Evolutionary conservation across 1,140 invertebrate genomes (phyloP).

Genomic region (Brachionus rubens): DNA sequence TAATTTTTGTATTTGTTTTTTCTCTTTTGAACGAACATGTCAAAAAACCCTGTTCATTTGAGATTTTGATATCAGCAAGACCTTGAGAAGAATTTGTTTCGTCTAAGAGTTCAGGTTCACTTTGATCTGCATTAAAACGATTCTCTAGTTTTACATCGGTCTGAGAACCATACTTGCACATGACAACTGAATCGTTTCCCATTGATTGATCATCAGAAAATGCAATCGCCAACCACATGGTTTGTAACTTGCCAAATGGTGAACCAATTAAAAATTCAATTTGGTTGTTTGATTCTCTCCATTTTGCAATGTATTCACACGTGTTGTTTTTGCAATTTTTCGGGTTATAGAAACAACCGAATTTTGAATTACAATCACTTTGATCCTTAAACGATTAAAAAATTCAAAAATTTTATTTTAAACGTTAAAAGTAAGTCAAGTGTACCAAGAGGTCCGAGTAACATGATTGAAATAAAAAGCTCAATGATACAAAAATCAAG

Average conservation of each 20-base stretch:
- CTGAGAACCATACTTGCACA: not conserved
- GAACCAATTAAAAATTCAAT: not conserved
- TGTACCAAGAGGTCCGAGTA: not conserved
- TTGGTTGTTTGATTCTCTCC: not conserved
- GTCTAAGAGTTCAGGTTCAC: not conserved
- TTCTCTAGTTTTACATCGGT: not conserved
- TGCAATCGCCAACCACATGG: not conserved
- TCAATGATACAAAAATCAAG: too few relatives aligned
- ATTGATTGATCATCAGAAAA: conserved; percentile 13
- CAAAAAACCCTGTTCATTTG: not conserved
- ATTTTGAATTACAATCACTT: not conserved
- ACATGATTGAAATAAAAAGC: not conserved
- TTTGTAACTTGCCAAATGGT: not conserved
- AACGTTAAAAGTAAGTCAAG: not conserved
- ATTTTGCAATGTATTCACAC: conserved; percentile 28
- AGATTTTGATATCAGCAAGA: not conserved
- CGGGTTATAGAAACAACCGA: conserved; percentile 2
- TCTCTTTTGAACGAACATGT: conserved; percentile 14
- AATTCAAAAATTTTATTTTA: not conserved
- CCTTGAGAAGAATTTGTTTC: not conserved
- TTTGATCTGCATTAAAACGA: not conserved
- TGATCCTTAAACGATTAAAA: not conserved
- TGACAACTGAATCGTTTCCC: conserved; percentile 20
- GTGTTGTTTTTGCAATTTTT: not conserved
- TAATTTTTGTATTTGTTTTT: not conserved